Base-by-base conservation (phyloP, 2,888 invertebrate genomes). In the Luperina testacea region DNA sequence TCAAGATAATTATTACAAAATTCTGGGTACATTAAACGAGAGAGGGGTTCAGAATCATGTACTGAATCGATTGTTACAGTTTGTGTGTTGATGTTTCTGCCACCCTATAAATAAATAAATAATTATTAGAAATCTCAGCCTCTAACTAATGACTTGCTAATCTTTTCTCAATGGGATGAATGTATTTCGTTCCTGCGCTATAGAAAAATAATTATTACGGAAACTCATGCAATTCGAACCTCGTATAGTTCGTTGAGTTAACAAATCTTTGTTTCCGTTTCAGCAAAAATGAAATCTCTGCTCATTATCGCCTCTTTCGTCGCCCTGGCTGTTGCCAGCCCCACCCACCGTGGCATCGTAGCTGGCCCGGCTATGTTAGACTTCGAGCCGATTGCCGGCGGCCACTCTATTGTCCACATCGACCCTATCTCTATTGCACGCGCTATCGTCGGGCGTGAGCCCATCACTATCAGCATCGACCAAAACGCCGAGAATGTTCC, bases 321-420 rank as follows among this genome's bases (percentile, higher is more conserved):
- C 72, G 89, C 88, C 42, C 81, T 89, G 87, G 88, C 89, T 27
- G 51, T 82, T 11, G 87, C 89, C 75, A 79, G 82, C 74, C 92
- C 92, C 76, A 69, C 86, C 64, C 85, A 88, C 64, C 88, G 91
- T 38, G 86, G 85, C 70, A 71, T 78, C 57, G 65, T 80, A 72
- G 75, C 70, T 11, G 59, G 74, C 93, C 92, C 82, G 73, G 88
- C 75, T 87, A 87, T 73, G 85, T 80, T 67, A 86, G 88, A 77
- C 82, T 90, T 61, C 63, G 83, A 68, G 77, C 84, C 73, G 81
- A 83, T 64, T 59, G 78, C 83, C 72, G 84, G 81, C 13, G 88
- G 89, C 42, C 84, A 88, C 27, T 82, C 80, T 48, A 13, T 89
- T 13, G 63, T 89, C 6, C 71, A 81, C 9, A 1, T 42, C 42